Conservation (phyloP, 2,888 invertebrate species). For the Eupithecia vulgata region DNA sequence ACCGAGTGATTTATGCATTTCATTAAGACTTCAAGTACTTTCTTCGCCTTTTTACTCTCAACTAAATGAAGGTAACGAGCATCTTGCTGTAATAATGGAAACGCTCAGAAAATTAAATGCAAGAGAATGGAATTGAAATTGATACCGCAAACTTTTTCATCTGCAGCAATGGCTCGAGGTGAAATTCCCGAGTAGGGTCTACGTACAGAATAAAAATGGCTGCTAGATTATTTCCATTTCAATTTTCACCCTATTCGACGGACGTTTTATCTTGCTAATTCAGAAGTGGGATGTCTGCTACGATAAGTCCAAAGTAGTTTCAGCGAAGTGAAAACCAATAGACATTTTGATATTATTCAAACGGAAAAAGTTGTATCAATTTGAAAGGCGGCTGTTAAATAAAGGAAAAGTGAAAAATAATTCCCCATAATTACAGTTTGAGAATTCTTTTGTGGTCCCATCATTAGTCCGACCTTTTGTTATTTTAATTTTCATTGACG, state of each 20-base stretch:
- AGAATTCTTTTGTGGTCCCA: slow-evolving; percentile 44
- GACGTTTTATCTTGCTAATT: slow-evolving; percentile 57
- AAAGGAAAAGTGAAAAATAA: slow-evolving; percentile 39
- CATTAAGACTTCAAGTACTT: slow-evolving; percentile 71
- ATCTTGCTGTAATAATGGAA: slow-evolving; percentile 70
- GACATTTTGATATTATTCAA: slow-evolving; percentile 14
- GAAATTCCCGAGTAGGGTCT: slow-evolving; percentile 50
- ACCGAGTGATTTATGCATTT: slow-evolving; percentile 74
- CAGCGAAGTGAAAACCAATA: slow-evolving; percentile 21
- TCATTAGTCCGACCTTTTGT: slow-evolving; percentile 44
- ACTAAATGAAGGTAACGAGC: slow-evolving; percentile 73
- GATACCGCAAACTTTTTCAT: slow-evolving; percentile 72
- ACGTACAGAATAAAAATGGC: slow-evolving; percentile 55
- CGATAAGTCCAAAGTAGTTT: slow-evolving; percentile 36
- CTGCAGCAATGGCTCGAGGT: slow-evolving; percentile 57
- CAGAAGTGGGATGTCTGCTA: slow-evolving; percentile 45
- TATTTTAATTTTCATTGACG: slow-evolving; percentile 42
- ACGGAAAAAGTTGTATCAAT: slow-evolving; percentile 30
- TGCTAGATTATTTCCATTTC: slow-evolving; percentile 57
- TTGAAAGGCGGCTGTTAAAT: slow-evolving; percentile 24
- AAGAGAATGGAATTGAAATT: slow-evolving; percentile 66
- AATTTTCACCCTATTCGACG: slow-evolving; percentile 55
- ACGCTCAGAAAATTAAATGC: slow-evolving; percentile 54
- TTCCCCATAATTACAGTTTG: slow-evolving; percentile 43
- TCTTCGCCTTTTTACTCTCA: slow-evolving; percentile 57